These are phyloP conservation scores for Tetranychus truncatus DNA, from an alignment of 2,888 invertebrate genomes.

Conservation along the genomic window DNA sequence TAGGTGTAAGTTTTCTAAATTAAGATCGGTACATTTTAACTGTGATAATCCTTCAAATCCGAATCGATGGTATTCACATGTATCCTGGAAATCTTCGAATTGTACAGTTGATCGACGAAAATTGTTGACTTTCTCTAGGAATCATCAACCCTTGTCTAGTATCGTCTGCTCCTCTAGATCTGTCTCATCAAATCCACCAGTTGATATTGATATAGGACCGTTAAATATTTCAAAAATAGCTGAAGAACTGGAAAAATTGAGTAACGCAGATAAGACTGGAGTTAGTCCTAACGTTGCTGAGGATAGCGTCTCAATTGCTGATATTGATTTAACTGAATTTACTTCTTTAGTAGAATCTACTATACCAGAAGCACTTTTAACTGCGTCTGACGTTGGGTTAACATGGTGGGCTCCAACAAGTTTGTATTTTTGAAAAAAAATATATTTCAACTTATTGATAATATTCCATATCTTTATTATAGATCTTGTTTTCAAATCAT, in stretches of 20 bases:
- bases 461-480: neutral
- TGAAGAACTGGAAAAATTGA: neutral
- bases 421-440: neutral
- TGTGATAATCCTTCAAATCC: neutral
- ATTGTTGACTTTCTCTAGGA: neutral
- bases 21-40: neutral
- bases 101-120: neutral
- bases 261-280: neutral
- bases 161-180: neutral
- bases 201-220: neutral
- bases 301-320: neutral
- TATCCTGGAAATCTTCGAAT: neutral
- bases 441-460: neutral
- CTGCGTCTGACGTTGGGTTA: slow-evolving; percentile 9
- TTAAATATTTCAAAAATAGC: neutral
- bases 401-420: slow-evolving; percentile 9
- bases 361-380: neutral
- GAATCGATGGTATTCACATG: neutral
- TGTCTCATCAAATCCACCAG: neutral
- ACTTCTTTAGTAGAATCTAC: neutral
- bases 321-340: neutral
- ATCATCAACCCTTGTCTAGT: neutral
- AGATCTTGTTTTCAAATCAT: slow-evolving; percentile 16
- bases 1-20: no score
- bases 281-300: neutral